phyloP scores from a whole-genome alignment of 2,797 vertebrate species.

The Sarcoramphus papa region DNA sequence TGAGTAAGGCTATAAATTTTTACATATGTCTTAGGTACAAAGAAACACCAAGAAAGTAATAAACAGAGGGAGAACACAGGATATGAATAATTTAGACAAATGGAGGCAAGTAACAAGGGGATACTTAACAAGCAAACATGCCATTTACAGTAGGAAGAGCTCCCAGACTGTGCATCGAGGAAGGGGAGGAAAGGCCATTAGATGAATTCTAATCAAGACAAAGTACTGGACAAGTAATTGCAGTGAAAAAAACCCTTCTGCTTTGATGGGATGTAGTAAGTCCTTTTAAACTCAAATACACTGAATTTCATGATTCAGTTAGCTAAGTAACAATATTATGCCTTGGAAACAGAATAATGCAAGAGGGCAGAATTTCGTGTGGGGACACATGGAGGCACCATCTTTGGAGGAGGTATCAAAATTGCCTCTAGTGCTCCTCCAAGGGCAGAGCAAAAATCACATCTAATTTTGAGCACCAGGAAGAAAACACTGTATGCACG shows the following conservation, averaged over 20 bases:
- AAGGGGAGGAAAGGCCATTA: not conserved
- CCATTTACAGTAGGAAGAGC: not conserved
- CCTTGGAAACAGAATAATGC: not conserved
- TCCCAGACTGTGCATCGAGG: not conserved
- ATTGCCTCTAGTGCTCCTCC: not conserved
- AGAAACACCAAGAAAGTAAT: not conserved
- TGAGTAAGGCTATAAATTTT: not conserved
- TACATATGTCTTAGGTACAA: not conserved
- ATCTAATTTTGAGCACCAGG: not conserved
- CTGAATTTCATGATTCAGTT: not conserved
- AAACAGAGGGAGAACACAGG: not conserved
- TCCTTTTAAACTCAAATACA: not conserved
- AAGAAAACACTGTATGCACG: accelerated
- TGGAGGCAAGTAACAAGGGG: not conserved
- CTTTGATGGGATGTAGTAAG: not conserved
- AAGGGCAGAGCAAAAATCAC: not conserved
- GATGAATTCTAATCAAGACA: not conserved
- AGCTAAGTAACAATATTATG: not conserved
- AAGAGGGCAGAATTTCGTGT: not conserved
- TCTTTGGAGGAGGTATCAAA: not conserved
- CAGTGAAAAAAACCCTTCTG: not conserved
- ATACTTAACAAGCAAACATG: not conserved
- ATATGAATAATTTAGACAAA: not conserved
- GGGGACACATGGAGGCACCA: not conserved
- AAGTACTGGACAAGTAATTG: not conserved